Base-by-base conservation (phyloP, 2,113 vertebrate species). In the Myiagra hebetior region DNA sequence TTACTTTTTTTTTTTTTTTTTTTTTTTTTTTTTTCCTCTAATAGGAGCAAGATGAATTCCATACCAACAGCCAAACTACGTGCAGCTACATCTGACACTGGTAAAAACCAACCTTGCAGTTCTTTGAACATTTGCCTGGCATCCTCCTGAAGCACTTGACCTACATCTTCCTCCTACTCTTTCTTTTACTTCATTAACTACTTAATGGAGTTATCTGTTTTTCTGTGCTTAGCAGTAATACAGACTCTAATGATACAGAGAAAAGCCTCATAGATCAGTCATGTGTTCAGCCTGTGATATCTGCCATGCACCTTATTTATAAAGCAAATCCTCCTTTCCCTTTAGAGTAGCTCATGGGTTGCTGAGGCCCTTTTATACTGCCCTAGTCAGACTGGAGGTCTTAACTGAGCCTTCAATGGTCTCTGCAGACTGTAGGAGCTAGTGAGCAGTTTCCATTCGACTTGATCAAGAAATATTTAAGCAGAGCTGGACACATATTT, bases 141-240 rank as follows among this genome's bases (percentile, higher is more conserved):
- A 91, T 69, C 89, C 93, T 97, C 75, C 87, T 91, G 81, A 79
- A 91, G 69, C 87, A 83, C 31, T 93, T 94, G 88, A 95, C 90
- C 91, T 97, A 96, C 56, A 94, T 95, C 80, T 67, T 90, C 75
- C 72, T 94, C 85, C 91, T 87, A 59, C 85, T 93, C 93, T 77
- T 85, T 39, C 81, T 94, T 96, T 84, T 89, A 31, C 57, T 91
- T 94, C 77, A 84, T 86, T 46, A 89, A 60, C 33, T 77, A 15
- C 59, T 92, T 91, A n/a, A 80, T 75, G 83, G 65, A 63, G 60
- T 41, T 85, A 9, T 15, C 65, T 55, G 19, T 5, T 89, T 87
- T 78, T 73, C 68, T 75, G 26, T 80, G n/a, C 76, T 91, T 53
- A 78, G 20, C 52, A 59, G 60, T 24, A 59, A 47, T 4, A 37